These are phyloP conservation scores for Pholis gunnellus DNA, from an alignment of 2,113 vertebrate genomes.

Conservation along the genomic window DNA sequence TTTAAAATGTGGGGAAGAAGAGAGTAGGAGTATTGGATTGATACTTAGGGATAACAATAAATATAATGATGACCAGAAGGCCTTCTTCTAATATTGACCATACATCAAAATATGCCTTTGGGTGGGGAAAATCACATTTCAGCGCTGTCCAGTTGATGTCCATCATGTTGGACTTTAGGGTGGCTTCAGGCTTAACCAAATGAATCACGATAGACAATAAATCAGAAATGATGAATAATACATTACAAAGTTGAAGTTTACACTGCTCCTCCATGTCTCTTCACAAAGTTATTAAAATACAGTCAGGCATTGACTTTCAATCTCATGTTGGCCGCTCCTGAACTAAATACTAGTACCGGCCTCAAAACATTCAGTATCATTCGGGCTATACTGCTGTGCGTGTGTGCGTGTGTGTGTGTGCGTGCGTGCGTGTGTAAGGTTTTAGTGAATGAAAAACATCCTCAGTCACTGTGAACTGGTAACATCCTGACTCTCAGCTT, in stretches of 20 bases:
- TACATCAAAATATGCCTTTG: background rate
- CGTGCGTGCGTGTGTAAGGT: background rate
- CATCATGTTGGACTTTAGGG: background rate
- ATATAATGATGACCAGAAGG: background rate
- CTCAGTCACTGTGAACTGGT: background rate
- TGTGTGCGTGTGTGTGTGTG: background rate
- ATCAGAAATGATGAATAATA: background rate
- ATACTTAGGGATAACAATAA: background rate
- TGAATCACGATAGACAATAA: background rate
- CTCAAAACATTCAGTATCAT: background rate
- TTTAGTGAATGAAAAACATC: conserved; percentile 42
- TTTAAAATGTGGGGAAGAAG: background rate
- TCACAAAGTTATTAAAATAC: background rate
- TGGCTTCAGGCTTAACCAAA: background rate
- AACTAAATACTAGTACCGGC: background rate
- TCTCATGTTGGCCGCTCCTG: conserved; percentile 6
- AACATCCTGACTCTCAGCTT: conserved; percentile 17
- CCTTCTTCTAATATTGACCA: background rate
- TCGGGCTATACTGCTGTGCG: background rate
- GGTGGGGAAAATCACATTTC: background rate
- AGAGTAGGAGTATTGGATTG: background rate
- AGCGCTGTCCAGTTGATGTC: background rate
- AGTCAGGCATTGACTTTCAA: background rate
- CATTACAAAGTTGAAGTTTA: background rate
- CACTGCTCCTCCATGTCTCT: background rate